Evolutionary conservation across 2,113 vertebrate genomes (phyloP).

Genomic region (Microcebus ravelobensis): DNA sequence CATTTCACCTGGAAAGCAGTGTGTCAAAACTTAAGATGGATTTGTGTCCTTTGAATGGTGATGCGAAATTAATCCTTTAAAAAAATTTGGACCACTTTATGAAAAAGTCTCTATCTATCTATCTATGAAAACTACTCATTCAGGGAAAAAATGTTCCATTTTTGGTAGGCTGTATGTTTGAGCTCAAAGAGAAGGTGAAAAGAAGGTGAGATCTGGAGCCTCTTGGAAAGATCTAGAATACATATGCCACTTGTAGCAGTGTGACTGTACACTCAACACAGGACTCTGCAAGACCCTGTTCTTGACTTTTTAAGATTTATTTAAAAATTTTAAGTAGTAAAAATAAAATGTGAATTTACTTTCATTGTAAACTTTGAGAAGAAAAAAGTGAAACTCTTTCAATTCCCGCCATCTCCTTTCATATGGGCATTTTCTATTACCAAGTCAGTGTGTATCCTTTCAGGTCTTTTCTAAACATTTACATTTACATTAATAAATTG

Average conservation of each 20-base stretch:
- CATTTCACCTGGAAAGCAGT: neutral
- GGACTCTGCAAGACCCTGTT: neutral
- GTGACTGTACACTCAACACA: neutral
- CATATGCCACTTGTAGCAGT: rapidly evolving
- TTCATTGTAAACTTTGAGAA: neutral
- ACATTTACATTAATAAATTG: neutral
- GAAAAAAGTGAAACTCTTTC: neutral
- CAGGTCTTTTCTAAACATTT: neutral
- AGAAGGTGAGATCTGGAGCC: neutral
- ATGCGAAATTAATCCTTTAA: neutral
- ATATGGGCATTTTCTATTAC: neutral
- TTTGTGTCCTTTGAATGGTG: neutral
- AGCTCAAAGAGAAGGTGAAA: neutral
- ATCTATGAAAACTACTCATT: neutral
- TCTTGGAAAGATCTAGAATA: neutral
- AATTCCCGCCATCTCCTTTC: neutral
- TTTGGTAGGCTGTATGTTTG: neutral
- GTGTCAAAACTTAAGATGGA: neutral
- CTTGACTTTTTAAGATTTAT: neutral
- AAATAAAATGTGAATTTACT: constrained; percentile 39
- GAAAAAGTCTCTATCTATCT: neutral
- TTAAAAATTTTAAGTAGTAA: neutral
- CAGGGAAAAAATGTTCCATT: neutral
- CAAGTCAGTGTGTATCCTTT: neutral
- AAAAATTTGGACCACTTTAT: neutral